Evolutionary conservation across 2,797 vertebrate species (phyloP).

Genomic region (Thripadectes ignobilis): DNA sequence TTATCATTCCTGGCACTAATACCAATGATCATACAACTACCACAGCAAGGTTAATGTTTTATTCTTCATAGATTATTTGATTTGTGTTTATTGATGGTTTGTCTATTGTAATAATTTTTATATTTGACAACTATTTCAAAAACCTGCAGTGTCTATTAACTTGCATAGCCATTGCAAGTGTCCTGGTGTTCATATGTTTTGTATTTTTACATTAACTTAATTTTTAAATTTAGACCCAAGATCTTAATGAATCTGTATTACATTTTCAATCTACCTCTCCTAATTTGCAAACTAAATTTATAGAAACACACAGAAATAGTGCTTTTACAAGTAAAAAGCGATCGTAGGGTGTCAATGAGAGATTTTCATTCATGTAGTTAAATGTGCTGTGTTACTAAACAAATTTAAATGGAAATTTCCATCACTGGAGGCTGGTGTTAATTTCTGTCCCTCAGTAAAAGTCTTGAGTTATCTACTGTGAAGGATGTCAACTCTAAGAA

Average conservation of each 20-base stretch:
- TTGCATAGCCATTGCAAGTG: not conserved
- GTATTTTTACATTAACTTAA: not conserved
- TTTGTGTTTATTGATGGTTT: not conserved
- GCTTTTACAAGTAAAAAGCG: not conserved
- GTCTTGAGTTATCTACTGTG: not conserved
- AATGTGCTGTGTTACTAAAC: not conserved
- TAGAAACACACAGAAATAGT: not conserved
- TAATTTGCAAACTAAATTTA: not conserved
- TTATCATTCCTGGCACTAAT: not conserved
- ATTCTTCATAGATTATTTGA: not conserved
- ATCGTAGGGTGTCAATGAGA: not conserved
- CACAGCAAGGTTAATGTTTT: not conserved
- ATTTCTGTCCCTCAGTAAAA: not conserved
- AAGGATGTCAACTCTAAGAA: not conserved
- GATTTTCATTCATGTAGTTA: not conserved
- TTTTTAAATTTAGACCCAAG: not conserved
- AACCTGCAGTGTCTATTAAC: not conserved
- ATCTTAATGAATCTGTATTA: not conserved
- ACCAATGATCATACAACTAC: not conserved
- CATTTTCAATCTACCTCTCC: not conserved
- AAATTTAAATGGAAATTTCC: not conserved
- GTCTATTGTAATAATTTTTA: not conserved
- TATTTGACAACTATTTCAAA: not conserved
- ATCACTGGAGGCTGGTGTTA: not conserved
- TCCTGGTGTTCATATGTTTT: not conserved